phyloP scores from a whole-genome alignment of 2,113 vertebrate genomes.

The Myotis lucifugus region DNA sequence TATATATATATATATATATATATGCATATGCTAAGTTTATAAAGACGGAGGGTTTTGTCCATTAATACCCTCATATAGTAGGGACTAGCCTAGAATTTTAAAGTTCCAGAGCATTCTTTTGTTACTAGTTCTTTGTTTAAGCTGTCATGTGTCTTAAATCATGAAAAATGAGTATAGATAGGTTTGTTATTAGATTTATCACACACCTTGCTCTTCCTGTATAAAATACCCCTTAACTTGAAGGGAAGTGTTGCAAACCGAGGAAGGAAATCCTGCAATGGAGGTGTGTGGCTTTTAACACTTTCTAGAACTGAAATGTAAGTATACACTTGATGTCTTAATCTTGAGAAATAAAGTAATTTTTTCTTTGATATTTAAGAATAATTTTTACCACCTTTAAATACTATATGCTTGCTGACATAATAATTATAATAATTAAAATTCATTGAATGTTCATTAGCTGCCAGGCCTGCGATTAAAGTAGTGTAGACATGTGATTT shows the following conservation, averaged over 20 bases:
- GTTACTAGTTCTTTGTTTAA: not conserved
- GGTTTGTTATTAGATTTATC: not conserved
- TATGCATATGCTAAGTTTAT: not conserved
- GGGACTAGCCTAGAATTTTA: not conserved
- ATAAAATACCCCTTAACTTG: not conserved
- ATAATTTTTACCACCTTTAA: conserved; percentile 3
- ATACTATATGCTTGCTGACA: not conserved
- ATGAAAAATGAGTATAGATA: not conserved
- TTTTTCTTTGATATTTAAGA: conserved; percentile 6
- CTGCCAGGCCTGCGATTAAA: not conserved
- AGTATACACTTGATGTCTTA: not conserved
- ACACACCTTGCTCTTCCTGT: not conserved
- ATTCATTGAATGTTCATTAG: conserved; percentile 9
- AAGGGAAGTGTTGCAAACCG: not conserved
- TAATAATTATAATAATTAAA: conserved; percentile 52
- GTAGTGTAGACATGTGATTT: conserved; percentile 55
- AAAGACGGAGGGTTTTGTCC: not conserved
- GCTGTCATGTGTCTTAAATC: not conserved
- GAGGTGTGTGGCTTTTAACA: not conserved
- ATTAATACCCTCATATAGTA: not conserved
- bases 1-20: too few species aligned
- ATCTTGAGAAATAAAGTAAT: not conserved
- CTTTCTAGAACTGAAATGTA: conserved; percentile 7
- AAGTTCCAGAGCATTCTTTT: not conserved
- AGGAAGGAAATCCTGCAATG: not conserved